Evolutionary conservation across 2,113 vertebrate species (phyloP).

Genomic region (Melozone crissalis): DNA sequence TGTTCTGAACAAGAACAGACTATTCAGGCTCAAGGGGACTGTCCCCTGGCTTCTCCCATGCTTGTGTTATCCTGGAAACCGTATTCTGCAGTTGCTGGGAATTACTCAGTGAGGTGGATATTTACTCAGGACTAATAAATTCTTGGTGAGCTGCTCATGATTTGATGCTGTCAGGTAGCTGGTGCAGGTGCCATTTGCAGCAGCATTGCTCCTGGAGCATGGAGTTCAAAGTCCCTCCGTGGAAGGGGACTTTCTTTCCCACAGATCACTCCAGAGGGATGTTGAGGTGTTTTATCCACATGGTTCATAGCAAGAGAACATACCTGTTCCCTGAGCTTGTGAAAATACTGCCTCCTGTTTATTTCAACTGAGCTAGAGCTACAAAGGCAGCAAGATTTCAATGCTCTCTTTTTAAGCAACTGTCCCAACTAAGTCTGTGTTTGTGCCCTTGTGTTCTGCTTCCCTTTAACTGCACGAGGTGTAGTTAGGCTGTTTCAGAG

Average conservation of each 20-base stretch:
- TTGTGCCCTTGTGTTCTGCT: fast-evolving
- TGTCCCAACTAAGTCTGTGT: not conserved
- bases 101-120: not conserved
- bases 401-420: not conserved
- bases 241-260: not conserved
- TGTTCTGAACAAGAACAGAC: not conserved
- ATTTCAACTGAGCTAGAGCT: not conserved
- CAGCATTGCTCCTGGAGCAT: not conserved
- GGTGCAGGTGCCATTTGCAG: fast-evolving
- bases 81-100: not conserved
- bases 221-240: not conserved
- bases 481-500: not conserved
- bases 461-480: not conserved
- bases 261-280: not conserved
- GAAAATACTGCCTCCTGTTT: not conserved
- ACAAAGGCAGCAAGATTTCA: not conserved
- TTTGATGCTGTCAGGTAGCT: not conserved
- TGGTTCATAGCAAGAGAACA: not conserved
- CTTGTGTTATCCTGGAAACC: not conserved
- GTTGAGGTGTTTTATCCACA: not conserved
- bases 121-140: not conserved
- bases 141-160: not conserved
- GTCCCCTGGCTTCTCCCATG: not conserved
- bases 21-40: not conserved
- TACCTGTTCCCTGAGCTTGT: not conserved